These are phyloP conservation scores for Lasioglossum leucozonium DNA, from an alignment of 2,888 invertebrate genomes.

Conservation along the genomic window DNA sequence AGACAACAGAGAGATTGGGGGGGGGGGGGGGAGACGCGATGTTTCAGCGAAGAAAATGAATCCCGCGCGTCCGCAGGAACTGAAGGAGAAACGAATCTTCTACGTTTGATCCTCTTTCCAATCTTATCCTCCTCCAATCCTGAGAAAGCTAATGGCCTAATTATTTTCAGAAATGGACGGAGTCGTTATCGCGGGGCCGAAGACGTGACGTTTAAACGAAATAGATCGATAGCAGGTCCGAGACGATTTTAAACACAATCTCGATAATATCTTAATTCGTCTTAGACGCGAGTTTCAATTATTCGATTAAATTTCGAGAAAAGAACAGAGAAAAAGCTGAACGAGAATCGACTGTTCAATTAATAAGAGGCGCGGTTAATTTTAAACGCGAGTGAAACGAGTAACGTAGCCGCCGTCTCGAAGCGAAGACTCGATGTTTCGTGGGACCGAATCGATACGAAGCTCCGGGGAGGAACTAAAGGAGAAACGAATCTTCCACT, in stretches of 20 bases:
- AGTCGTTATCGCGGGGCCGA: background rate
- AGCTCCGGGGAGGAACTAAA: background rate
- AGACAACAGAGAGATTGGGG: background rate
- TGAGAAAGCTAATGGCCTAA: background rate
- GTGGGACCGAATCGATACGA: slow-evolving; percentile 8
- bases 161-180: background rate
- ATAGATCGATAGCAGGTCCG: background rate
- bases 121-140: background rate
- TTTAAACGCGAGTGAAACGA: too few relatives aligned
- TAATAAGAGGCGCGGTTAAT: too few relatives aligned
- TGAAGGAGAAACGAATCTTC: background rate
- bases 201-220: background rate
- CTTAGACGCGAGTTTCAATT: too few relatives aligned
- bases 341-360: too few relatives aligned
- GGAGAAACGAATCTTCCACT: slow-evolving; percentile 24
- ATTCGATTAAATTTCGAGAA: too few relatives aligned
- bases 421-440: background rate
- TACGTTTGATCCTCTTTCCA: background rate
- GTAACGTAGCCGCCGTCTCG: background rate
- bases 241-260: too few relatives aligned
- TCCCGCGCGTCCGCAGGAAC: background rate
- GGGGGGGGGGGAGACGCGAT: background rate
- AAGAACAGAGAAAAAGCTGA: too few relatives aligned
- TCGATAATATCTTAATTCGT: too few relatives aligned
- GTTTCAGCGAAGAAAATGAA: background rate